These are phyloP conservation scores for Rhinopithecus roxellana DNA, from an alignment of 2,113 vertebrate genomes.

Conservation along the genomic window DNA sequence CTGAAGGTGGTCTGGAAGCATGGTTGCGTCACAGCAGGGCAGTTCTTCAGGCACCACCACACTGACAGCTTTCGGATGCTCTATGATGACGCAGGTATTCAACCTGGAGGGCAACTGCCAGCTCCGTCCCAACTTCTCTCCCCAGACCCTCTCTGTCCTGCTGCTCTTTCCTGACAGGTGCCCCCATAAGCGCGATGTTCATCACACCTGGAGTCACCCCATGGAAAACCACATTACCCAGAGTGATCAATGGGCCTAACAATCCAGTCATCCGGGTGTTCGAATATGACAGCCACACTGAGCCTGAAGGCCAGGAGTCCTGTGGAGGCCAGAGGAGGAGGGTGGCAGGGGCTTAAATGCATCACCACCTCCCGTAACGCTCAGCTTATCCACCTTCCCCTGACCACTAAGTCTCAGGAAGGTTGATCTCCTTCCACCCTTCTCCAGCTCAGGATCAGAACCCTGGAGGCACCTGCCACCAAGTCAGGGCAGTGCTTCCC, in stretches of 20 bases:
- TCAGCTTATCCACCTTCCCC: neutral
- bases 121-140: neutral
- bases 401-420: neutral
- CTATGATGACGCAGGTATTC: slow-evolving; percentile 86
- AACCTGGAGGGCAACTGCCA: neutral
- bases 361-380: neutral
- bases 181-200: slow-evolving; percentile 91
- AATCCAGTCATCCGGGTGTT: slow-evolving; percentile 95
- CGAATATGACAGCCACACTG: slow-evolving; percentile 90
- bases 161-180: slow-evolving; percentile 76
- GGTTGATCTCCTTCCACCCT: neutral
- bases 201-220: slow-evolving; percentile 94
- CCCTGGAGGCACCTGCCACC: neutral
- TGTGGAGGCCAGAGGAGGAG: neutral
- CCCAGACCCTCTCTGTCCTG: neutral
- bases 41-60: slow-evolving; percentile 98
- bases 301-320: slow-evolving; percentile 87
- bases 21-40: slow-evolving; percentile 89
- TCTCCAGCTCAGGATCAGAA: neutral
- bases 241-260: slow-evolving; percentile 93
- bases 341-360: neutral
- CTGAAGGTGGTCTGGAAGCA: slow-evolving; percentile 87
- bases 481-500: neutral
- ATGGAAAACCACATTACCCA: slow-evolving; percentile 95
- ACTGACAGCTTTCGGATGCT: slow-evolving; percentile 96